Conservation (phyloP, 2,888 invertebrate genomes). For the Pyralis farinalis region DNA sequence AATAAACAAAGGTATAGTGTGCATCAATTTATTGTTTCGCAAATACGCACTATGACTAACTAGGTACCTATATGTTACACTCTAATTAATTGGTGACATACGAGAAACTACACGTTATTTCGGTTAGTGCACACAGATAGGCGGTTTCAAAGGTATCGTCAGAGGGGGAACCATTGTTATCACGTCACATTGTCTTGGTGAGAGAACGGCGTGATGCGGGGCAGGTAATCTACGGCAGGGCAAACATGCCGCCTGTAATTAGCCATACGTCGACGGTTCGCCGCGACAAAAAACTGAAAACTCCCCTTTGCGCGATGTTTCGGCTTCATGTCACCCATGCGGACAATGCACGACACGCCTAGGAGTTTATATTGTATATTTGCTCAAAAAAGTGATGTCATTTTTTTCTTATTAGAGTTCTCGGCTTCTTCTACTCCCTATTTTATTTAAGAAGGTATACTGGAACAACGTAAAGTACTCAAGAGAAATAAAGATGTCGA, state of each 20-base stretch:
- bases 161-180: constrained; percentile 13
- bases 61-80: constrained; percentile 1
- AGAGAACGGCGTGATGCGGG: constrained; percentile 26
- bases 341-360: constrained; percentile 6
- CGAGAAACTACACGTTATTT: constrained; percentile 4
- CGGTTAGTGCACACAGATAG: constrained; percentile 11
- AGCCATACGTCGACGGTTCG: constrained; percentile 34
- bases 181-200: constrained; percentile 27
- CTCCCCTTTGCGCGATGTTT: constrained; percentile 33
- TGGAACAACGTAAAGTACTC: too few species aligned
- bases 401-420: too few species aligned
- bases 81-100: too few species aligned
- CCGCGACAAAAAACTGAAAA: constrained; percentile 37
- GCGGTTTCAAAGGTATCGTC: constrained; percentile 18
- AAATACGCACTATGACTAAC: constrained; percentile 5
- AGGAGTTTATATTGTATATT: not conserved
- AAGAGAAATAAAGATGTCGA: too few species aligned
- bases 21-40: constrained; percentile 11
- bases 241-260: constrained; percentile 49
- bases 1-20: too few species aligned
- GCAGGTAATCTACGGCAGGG: constrained; percentile 42
- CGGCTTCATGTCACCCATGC: constrained; percentile 20
- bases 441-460: too few species aligned
- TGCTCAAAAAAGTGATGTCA: too few species aligned
- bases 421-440: too few species aligned